Evolutionary conservation across 2,113 vertebrate species (phyloP), one percentile per base, ranked within the genome.

Genomic region (Cebidichthys violaceus): DNA sequence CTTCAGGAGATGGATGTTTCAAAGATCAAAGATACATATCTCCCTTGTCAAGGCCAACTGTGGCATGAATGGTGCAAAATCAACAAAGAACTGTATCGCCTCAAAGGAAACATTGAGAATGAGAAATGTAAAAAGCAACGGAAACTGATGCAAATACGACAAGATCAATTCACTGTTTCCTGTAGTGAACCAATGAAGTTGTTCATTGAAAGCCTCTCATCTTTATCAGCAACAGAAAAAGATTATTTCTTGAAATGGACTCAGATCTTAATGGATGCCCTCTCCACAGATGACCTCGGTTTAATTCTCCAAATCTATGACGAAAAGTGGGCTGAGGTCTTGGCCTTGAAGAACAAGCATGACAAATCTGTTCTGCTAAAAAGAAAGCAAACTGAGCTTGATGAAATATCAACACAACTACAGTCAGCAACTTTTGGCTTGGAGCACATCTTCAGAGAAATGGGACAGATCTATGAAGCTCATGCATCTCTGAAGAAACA

Each of bases 391-490:
- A 33, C 8, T 0, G n/a, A 94, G 13, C 75, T 95, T 68, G 90
- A 94, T 14, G 0, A 35, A 54, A 80, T 94, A 50, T 93, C 92
- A 6, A 41, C 7, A 8, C 41, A 93, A 70, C 86, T 95, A 13
- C 89, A 86, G 0, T 70, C 92, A 60, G 92, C 81, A 0, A 88
- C 92, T 0, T 88, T 96, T 57, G 95, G 95, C 43, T 83, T 94
- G 9, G 95, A 96, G 33, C 95, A 96, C 20, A 75, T 96, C 47
- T 73, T 96, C 10, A 94, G 95, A 89, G 96, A 97, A 77, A 68
- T 92, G 2, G 93, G 92, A 35, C 96, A 97, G 82, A 94, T 96
- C n/a, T 96, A 95, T 43, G 95, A 97, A 92, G 92, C 94, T 22
- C 85, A 93, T 27, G 52, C 66, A 24, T 69, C 72, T 77, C 64